Evolutionary conservation across 2,113 vertebrate species (phyloP).

Genomic region (Cinclus cinclus): DNA sequence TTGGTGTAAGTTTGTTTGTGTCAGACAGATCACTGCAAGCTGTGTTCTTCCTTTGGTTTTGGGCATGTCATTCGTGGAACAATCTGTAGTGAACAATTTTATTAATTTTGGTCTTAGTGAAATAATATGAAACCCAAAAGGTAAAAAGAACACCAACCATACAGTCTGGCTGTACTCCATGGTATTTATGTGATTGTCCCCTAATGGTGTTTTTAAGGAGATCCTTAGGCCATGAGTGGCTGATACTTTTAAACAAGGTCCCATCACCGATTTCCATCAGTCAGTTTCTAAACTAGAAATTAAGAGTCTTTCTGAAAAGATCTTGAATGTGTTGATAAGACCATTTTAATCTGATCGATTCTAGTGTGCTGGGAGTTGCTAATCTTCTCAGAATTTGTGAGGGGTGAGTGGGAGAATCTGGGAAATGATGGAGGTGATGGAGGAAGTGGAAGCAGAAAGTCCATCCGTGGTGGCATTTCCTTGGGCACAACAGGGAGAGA

Average conservation of each 20-base stretch:
- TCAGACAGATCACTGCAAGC: background rate
- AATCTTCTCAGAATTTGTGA: background rate
- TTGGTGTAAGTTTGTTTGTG: background rate
- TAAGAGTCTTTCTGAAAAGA: background rate
- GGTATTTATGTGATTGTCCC: background rate
- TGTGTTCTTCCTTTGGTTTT: background rate
- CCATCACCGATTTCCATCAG: background rate
- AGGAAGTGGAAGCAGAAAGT: background rate
- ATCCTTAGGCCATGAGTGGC: background rate
- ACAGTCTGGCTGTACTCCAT: background rate
- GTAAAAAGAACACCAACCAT: background rate
- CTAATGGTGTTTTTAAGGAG: background rate
- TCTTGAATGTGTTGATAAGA: background rate
- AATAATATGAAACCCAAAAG: background rate
- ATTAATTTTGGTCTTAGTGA: background rate
- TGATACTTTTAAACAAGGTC: background rate
- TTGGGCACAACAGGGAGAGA: background rate
- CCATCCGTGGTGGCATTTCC: background rate
- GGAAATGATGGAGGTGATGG: background rate
- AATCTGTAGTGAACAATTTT: background rate
- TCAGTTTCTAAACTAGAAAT: background rate
- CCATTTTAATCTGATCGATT: background rate
- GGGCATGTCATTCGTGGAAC: background rate
- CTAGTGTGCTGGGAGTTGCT: background rate
- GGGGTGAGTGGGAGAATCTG: background rate